These are phyloP conservation scores for Calameuta pallipes DNA, from an alignment of 2,888 invertebrate genomes.

Conservation along the genomic window DNA sequence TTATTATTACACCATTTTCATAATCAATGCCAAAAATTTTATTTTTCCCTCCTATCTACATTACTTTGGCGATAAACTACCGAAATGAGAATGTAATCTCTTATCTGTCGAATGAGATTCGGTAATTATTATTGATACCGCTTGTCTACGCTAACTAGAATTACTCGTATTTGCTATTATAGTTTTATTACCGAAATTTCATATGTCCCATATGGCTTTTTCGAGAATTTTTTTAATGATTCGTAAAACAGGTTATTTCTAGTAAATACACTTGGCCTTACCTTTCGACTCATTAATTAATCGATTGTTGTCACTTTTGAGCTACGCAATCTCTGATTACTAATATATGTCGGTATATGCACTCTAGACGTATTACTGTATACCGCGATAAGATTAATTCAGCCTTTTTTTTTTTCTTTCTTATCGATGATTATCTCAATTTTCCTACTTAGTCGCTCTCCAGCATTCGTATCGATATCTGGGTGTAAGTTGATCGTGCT, in stretches of 20 bases:
- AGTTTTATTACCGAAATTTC: background rate
- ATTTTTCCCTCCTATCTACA: background rate
- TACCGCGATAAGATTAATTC: background rate
- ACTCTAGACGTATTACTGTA: background rate
- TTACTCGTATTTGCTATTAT: background rate
- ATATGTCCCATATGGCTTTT: background rate
- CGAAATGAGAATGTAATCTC: background rate
- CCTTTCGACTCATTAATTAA: background rate
- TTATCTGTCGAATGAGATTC: background rate
- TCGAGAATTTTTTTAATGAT: background rate
- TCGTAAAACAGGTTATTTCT: background rate
- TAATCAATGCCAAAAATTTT: background rate
- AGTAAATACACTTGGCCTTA: background rate
- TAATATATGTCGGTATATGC: background rate
- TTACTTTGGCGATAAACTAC: background rate
- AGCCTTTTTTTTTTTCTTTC: background rate
- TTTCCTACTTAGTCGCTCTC: background rate
- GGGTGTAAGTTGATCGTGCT: background rate
- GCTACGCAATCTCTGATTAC: background rate
- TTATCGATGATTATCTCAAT: background rate
- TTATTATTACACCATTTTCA: background rate
- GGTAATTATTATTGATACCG: background rate
- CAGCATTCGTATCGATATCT: background rate
- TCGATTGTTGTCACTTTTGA: conserved; percentile 2
- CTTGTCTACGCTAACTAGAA: background rate